Evolutionary conservation across 2,113 vertebrate species (phyloP), one percentile per base, ranked within the genome.

Genomic region (Chamaetylas fuelleborni): DNA sequence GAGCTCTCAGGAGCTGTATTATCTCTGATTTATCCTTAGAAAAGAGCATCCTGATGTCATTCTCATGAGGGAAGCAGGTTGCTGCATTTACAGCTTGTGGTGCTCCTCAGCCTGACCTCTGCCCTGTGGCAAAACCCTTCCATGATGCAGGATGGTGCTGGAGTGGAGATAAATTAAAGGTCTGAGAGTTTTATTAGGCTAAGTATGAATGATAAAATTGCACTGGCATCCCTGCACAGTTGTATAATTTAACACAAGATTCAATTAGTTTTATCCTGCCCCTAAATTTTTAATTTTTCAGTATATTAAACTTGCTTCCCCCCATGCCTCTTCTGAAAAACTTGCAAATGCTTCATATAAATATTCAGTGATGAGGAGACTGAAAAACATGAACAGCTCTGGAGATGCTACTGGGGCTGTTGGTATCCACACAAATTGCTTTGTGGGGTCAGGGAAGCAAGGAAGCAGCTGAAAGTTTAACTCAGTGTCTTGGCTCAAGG

Each of bases 251-350:
- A 93, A 86, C 12, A 18, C 53, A 57, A 67, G 28, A 54, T 61
- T 90, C 25, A 86, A 78, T 90, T 83, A 81, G 40, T 64, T 96
- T 92, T 90, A 72, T 74, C 62, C 64, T 84, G 43, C n/a, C 51
- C 47, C 48, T 88, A 61, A 81, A 93, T 92, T 93, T 95, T 94
- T 93, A 84, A 92, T 92, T 94, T 94, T 88, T 86, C 67, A 74
- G 36, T 92, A 69, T 81, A 26, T 73, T 93, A 86, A 66, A 67
- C 28, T 89, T 51, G 14, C 22, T 77, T 24, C 12, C 9, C 24
- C 31, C 12, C 9, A 20, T 69, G 25, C 5, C 25, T 73, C 29
- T 82, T 66, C 56, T 79, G 56, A 50, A 50, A 77, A 70, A 36
- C 23, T 71, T 86, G 28, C 18, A 38, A 13, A 45, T 56, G 12